Base-by-base conservation (phyloP, 2,888 invertebrate genomes). In the Keiferia lycopersicella region DNA sequence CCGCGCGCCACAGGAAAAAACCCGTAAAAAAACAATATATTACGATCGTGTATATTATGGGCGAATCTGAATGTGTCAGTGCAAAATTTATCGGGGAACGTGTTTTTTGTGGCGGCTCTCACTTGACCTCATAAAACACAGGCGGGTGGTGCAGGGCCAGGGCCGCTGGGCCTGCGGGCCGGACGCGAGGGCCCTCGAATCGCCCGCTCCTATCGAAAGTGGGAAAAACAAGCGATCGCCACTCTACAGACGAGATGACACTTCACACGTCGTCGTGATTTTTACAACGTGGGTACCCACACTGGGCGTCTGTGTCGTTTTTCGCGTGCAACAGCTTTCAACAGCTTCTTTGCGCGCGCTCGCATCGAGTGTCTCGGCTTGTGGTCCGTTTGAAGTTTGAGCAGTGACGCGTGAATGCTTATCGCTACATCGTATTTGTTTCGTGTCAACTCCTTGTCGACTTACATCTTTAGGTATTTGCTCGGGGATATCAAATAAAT, bases 81-180 rank as follows among this genome's bases (percentile, higher is more conserved):
- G 86, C 84, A 87, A 88, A 90, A 91, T 91, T 91, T 91, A 91
- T 90, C 80, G 86, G 77, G 80, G 83, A 84, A 83, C 82, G 86
- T 85, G 84, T 89, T 91, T 91, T 91, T 90, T 90, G 89, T 85
- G 85, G 84, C 83, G 85, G 85, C 81, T 83, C 82, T 83, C 85
- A 79, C 91, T 91, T 91, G 91, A 91, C 91, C 91, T 88, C 91
- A 86, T 91, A 91, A 91, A 91, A 90, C 82, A 88, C 90, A 90
- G 85, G 82, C 78, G 79, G 78, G 73, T 77, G 83, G 80, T 61
- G 73, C 76, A 82, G 79, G 82, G 84, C 79, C 76, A 82, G 79
- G 82, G 84, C 79, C 67, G 73, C 68, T 73, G 76, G 76, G 76
- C 68, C 68, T 82, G 80, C 80, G 80, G 87, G 86, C 83, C 87